phyloP scores from a whole-genome alignment of 2,113 vertebrate genomes.

The Bombycilla garrulus region DNA sequence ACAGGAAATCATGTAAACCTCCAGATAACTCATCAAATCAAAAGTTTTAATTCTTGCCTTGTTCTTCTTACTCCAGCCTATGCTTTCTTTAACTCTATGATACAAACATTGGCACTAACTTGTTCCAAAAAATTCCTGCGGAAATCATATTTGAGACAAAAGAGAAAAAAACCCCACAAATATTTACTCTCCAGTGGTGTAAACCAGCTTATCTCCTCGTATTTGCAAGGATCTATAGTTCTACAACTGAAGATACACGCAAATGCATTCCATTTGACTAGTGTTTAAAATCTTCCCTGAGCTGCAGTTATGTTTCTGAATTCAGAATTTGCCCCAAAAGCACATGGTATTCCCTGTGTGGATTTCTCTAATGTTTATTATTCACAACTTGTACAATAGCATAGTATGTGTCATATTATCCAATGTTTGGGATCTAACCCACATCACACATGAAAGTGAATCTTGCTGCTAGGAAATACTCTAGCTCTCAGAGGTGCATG shows the following conservation, averaged over 20 bases:
- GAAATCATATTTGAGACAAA: background rate
- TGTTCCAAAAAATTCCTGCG: background rate
- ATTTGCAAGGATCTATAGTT: background rate
- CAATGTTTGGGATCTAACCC: background rate
- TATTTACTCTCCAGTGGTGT: background rate
- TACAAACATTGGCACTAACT: background rate
- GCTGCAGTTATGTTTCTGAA: background rate
- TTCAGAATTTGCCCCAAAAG: background rate
- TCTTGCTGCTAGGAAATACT: slow-evolving; percentile 9
- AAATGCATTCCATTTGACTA: background rate
- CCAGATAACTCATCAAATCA: background rate
- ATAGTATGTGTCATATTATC: background rate
- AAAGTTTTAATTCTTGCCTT: background rate
- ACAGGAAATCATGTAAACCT: background rate
- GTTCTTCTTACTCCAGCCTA: background rate
- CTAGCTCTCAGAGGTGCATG: slow-evolving; percentile 1
- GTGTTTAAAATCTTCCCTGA: background rate
- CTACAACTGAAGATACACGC: background rate
- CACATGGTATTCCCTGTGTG: background rate
- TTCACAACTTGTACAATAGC: slow-evolving; percentile 5
- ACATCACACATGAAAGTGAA: slow-evolving; percentile 6
- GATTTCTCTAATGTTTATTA: background rate
- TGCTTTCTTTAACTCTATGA: background rate
- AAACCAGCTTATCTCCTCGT: background rate
- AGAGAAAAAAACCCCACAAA: background rate